Evolutionary conservation across 1,140 invertebrate species (phyloP).

Genomic region (Sinella curviseta): DNA sequence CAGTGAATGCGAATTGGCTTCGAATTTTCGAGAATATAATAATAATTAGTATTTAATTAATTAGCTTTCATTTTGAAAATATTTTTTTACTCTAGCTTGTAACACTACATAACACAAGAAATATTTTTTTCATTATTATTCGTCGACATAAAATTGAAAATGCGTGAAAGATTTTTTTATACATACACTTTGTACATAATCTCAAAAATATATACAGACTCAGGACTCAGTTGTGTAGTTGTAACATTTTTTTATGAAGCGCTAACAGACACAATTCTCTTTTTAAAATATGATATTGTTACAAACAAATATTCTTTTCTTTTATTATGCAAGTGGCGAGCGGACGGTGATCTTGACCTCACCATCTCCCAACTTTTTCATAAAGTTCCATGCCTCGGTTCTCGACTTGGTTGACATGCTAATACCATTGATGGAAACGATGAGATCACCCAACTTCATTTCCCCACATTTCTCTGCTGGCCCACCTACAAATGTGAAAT

Average conservation of each 20-base stretch:
- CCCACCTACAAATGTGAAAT: conserved; percentile 66
- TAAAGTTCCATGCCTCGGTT: conserved; percentile 88
- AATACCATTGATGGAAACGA: conserved; percentile 77
- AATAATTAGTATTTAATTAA: too few relatives aligned
- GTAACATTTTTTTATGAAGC: background rate
- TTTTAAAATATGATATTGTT: too few relatives aligned
- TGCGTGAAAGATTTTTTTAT: background rate
- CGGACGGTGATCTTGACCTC: conserved; percentile 47
- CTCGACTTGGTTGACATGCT: conserved; percentile 79
- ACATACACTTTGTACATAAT: background rate
- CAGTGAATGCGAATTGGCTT: background rate
- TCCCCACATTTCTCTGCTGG: conserved; percentile 83
- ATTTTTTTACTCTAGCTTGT: too few relatives aligned
- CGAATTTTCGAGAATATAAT: too few relatives aligned
- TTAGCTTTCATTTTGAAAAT: too few relatives aligned
- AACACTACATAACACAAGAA: too few relatives aligned
- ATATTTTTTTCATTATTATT: too few relatives aligned
- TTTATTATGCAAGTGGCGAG: conserved; percentile 33
- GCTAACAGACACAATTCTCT: too few relatives aligned
- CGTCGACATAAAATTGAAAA: background rate
- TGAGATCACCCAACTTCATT: conserved; percentile 80
- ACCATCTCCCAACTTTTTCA: conserved; percentile 56
- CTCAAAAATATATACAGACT: background rate
- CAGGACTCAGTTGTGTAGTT: background rate
- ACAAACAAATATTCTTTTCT: too few relatives aligned